Evolutionary conservation across 1,140 invertebrate species (phyloP).

Genomic region (Zophobas morio): DNA sequence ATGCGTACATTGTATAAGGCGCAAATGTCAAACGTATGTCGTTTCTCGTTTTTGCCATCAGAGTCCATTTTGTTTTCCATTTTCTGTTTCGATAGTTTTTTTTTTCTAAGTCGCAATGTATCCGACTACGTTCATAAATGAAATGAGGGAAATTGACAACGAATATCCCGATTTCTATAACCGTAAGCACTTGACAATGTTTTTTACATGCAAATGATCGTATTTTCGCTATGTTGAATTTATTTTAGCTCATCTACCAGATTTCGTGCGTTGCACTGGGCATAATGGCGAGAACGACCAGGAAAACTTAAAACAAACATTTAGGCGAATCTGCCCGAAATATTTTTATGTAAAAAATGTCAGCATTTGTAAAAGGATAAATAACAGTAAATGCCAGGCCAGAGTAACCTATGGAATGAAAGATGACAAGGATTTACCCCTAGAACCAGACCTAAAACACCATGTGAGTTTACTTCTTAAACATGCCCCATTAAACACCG

Average conservation of each 20-base stretch:
- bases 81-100: not conserved
- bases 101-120: not conserved
- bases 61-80: not conserved
- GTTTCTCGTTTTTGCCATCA: not conserved
- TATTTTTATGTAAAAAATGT: conserved; percentile 26
- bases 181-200: conserved; percentile 26
- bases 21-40: not conserved
- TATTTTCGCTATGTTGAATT: conserved; percentile 27
- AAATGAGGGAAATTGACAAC: conserved; percentile 10
- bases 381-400: conserved; percentile 2
- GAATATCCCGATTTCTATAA: conserved; percentile 29
- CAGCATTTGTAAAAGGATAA: conserved; percentile 4
- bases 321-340: not conserved
- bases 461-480: conserved; percentile 10
- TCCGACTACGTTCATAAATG: not conserved
- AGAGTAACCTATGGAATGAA: conserved; percentile 5
- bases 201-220: conserved; percentile 20
- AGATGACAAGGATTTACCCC: not conserved
- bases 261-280: not conserved
- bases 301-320: conserved; percentile 21
- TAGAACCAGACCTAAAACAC: conserved; percentile 9
- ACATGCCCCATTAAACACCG: conserved; percentile 11
- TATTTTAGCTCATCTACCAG: conserved; percentile 24
- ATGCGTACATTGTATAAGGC: not conserved
- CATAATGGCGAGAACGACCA: conserved; percentile 8